Percentiles rank a stretch among this genome's conserved stretches.
These are phyloP conservation scores for Acrocera orbiculus DNA, from an alignment of 2,888 invertebrate species.

Conservation along the genomic window DNA sequence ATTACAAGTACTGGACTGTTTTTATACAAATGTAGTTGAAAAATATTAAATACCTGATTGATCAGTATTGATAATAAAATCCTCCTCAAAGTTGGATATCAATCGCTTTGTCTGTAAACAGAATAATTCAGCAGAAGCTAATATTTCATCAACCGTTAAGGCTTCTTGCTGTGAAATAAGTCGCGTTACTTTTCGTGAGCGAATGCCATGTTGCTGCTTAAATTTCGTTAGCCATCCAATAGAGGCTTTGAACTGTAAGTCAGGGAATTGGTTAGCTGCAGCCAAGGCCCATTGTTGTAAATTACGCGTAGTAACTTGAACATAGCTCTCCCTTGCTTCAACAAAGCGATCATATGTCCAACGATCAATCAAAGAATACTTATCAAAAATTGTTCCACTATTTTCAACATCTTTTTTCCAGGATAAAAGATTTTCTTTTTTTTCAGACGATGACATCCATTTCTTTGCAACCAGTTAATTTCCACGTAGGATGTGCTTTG, in stretches of 20 bases:
- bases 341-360: constrained; percentile 2
- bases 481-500: not conserved
- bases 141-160: constrained; percentile 1
- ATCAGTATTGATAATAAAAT: constrained; percentile 1
- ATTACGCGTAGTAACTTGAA: constrained; percentile 3
- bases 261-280: constrained; percentile 1
- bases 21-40: not conserved
- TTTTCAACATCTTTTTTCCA: constrained; percentile 4
- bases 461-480: constrained; percentile 2
- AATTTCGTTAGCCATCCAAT: not conserved
- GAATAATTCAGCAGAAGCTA: not conserved
- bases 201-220: constrained; percentile 1
- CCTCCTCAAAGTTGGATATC: not conserved
- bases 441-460: constrained; percentile 5
- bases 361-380: constrained; percentile 4
- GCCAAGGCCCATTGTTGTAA: constrained; percentile 6
- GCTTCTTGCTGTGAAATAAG: constrained; percentile 4
- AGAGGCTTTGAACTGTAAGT: constrained; percentile 3
- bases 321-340: not conserved
- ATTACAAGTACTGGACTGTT: too few species aligned
- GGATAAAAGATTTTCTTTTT: constrained; percentile 2
- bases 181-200: constrained; percentile 4
- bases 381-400: constrained; percentile 4
- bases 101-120: not conserved
- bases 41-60: not conserved